phyloP scores from a whole-genome alignment of 2,113 vertebrate genomes.

The Pithys albifrons region DNA sequence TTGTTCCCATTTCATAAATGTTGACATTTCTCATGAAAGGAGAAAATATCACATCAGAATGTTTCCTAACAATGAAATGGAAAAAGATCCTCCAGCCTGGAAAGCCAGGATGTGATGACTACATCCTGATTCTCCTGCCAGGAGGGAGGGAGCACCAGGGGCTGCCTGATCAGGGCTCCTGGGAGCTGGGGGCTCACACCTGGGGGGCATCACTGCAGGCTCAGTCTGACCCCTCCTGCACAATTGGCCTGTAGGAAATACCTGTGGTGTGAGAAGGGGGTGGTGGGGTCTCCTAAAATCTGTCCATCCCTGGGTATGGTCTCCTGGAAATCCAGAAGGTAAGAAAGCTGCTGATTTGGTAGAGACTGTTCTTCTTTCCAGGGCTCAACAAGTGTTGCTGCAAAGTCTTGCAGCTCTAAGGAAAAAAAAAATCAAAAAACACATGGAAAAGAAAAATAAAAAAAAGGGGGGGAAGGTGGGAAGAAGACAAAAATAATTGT shows the following conservation, averaged over 20 bases:
- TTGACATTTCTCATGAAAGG: not conserved
- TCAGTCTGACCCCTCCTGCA: not conserved
- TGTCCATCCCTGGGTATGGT: rapidly evolving
- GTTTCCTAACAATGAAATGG: not conserved
- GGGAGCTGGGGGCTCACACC: not conserved
- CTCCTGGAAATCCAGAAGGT: not conserved
- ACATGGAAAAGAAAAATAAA: not conserved
- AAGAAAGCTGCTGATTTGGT: not conserved
- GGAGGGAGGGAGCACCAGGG: not conserved
- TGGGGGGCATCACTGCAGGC: not conserved
- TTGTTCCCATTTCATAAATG: conserved; percentile 42
- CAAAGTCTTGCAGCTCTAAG: not conserved
- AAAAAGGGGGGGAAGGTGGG: too few species aligned
- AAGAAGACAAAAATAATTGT: rapidly evolving
- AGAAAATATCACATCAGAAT: not conserved
- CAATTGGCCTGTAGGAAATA: rapidly evolving
- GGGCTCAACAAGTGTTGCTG: not conserved
- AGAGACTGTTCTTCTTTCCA: not conserved
- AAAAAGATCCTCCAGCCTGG: not conserved
- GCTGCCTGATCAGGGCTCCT: not conserved
- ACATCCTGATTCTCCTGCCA: not conserved
- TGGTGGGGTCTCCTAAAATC: not conserved
- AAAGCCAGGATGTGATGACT: not conserved
- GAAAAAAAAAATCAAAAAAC: too few species aligned
- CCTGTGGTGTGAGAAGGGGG: not conserved